Conservation (phyloP, 1,140 invertebrate genomes). For the Saccostrea cuccullata region DNA sequence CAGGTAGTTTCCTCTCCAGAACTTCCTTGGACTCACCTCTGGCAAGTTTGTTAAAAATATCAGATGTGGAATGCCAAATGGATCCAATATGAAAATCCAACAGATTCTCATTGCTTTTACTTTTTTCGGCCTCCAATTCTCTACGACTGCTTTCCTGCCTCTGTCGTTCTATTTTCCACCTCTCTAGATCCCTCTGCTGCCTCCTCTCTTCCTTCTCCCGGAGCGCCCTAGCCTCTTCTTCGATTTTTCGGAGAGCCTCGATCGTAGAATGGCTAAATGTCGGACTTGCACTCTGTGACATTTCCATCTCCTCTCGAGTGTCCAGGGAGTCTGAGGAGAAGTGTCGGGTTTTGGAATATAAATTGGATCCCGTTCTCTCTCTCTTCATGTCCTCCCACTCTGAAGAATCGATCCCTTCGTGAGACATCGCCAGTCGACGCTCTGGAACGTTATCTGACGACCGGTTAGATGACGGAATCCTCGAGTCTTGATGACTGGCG, state of each 20-base stretch:
- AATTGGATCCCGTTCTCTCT: conserved; percentile 56
- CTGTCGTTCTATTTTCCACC: conserved; percentile 81
- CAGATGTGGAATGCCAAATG: conserved; percentile 43
- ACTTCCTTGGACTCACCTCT: conserved; percentile 40
- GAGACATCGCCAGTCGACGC: conserved; percentile 62
- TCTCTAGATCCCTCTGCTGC: conserved; percentile 75
- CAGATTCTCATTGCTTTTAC: conserved; percentile 73
- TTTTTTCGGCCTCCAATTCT: conserved; percentile 84
- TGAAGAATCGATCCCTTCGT: conserved; percentile 61
- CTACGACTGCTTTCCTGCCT: conserved; percentile 83
- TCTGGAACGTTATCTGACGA: conserved; percentile 47
- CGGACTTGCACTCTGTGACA: conserved; percentile 64
- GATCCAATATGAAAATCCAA: conserved; percentile 55
- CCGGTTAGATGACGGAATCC: not conserved
- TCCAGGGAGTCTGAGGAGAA: conserved; percentile 72
- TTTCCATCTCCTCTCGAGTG: conserved; percentile 72
- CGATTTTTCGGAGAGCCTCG: conserved; percentile 67
- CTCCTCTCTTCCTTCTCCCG: conserved; percentile 68
- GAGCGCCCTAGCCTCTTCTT: conserved; percentile 67
- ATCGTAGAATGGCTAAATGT: conserved; percentile 67
- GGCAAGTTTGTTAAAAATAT: conserved; percentile 32
- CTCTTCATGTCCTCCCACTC: conserved; percentile 65
- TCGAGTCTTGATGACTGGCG: conserved; percentile 32
- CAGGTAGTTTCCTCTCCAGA: not conserved
- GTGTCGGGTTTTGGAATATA: conserved; percentile 57